Evolutionary conservation across 2,113 vertebrate genomes (phyloP).

Genomic region (Myotis yumanensis): DNA sequence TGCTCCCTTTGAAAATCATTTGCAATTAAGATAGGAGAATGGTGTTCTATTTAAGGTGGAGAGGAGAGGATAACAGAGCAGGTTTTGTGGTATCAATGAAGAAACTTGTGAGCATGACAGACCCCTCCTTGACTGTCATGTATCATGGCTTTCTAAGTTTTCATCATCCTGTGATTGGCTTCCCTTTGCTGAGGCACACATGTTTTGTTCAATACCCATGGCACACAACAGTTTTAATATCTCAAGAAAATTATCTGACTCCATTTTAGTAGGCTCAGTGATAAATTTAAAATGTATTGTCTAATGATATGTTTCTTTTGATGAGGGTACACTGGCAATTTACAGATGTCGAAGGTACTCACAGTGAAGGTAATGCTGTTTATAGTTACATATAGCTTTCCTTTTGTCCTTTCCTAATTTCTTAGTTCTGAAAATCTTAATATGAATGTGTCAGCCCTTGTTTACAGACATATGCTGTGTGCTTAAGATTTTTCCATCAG

Average conservation of each 20-base stretch:
- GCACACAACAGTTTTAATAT: background rate
- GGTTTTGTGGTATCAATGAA: background rate
- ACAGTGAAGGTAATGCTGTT: background rate
- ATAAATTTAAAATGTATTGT: background rate
- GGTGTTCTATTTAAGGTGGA: background rate
- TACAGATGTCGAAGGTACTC: background rate
- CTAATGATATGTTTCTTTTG: constrained; percentile 28
- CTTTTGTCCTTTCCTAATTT: background rate
- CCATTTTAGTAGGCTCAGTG: background rate
- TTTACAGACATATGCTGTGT: constrained; percentile 43
- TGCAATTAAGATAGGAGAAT: background rate
- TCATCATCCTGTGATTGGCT: background rate
- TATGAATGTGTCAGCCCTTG: constrained; percentile 35
- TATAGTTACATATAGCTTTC: background rate
- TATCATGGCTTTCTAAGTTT: background rate
- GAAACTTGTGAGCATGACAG: background rate
- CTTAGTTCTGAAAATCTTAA: background rate
- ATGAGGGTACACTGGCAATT: background rate
- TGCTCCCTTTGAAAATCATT: background rate
- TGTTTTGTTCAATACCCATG: background rate
- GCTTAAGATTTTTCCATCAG: background rate
- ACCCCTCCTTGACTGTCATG: background rate
- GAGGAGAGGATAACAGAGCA: background rate
- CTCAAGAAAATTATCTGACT: background rate
- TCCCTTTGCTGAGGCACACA: background rate